Conservation (phyloP, 2,888 invertebrate species). For the Syrista parreyssii region DNA sequence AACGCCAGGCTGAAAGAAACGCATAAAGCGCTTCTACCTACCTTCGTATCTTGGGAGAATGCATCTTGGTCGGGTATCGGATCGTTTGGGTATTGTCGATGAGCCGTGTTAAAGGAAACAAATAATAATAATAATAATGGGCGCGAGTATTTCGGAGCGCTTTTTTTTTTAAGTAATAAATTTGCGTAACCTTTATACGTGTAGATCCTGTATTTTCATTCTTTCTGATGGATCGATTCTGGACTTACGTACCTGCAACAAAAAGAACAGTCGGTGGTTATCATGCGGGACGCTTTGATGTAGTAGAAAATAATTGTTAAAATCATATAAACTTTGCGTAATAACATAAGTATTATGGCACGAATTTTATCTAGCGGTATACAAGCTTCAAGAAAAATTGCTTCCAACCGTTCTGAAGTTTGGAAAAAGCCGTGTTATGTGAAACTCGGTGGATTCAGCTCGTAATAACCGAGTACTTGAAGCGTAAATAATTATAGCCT, state of each 20-base stretch:
- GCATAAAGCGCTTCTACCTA: conserved; percentile 52
- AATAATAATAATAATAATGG: background rate
- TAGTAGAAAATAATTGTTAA: background rate
- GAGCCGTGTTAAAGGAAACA: background rate
- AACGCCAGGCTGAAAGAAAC: conserved; percentile 59
- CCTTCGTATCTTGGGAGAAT: conserved; percentile 15
- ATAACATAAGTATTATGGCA: background rate
- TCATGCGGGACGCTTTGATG: background rate
- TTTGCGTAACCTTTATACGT: background rate
- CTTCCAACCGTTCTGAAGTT: background rate
- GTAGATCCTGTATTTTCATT: background rate
- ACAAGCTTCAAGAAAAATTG: background rate
- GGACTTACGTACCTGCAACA: conserved; percentile 57
- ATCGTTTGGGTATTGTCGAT: background rate
- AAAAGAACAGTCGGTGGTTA: conserved; percentile 28
- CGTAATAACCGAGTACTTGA: conserved; percentile 40
- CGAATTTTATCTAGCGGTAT: background rate
- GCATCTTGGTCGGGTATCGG: background rate
- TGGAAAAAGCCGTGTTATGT: conserved; percentile 10
- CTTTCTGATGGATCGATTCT: background rate
- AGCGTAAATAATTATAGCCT: conserved; percentile 54
- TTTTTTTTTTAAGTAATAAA: background rate
- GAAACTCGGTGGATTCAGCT: conserved; percentile 45
- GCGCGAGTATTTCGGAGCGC: background rate
- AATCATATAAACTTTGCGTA: background rate